Base-by-base conservation (phyloP, 2,797 vertebrate genomes). In the Sebastes goodei region DNA sequence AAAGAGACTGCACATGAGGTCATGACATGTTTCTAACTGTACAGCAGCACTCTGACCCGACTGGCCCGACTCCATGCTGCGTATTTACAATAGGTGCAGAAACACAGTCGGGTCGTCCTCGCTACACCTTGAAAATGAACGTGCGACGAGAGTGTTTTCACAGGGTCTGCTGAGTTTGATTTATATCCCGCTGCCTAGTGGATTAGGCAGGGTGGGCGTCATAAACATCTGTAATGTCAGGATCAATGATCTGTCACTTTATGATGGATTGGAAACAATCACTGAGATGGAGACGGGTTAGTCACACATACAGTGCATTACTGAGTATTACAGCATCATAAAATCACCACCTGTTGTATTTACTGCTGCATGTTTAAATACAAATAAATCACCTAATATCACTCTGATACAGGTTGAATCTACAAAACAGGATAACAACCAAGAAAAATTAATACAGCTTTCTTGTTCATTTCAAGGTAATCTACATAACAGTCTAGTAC, bases 131-230 rank as follows among this genome's bases (percentile, higher is more conserved):
- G 72, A 74, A 78, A 81, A 67, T 59, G 33, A 68, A 71, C 9
- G 9, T 23, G 49, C 64, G 42, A 7, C 67, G 55, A 32, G 49
- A 74, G 74, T 46, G 78, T 83, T 80, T 82, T 87, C 46, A 77
- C 62, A 77, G 60, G 63, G 38, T 83, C 74, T 82, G 89, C 55
- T 83, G 56, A 52, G 53, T 61, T 65, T 90, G 81, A 89, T 85
- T 77, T 73, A 88, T 79, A 75, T 69, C 30, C 29, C 2, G 2
- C 29, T 75, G 53, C 35, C 49, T 23, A 27, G 52, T 25, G 63
- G 42, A 62, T 11, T 46, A 52, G 55, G 66, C 30, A 74, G 20
- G 61, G 25, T 14, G 14, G 63, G 83, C 33, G 76, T 83, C 69
- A 30, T 67, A 70, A 38, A 81, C 29, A 27, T 67, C 29, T 12